phyloP scores from a whole-genome alignment of 1,140 invertebrate species.

The Amyelois transitella region DNA sequence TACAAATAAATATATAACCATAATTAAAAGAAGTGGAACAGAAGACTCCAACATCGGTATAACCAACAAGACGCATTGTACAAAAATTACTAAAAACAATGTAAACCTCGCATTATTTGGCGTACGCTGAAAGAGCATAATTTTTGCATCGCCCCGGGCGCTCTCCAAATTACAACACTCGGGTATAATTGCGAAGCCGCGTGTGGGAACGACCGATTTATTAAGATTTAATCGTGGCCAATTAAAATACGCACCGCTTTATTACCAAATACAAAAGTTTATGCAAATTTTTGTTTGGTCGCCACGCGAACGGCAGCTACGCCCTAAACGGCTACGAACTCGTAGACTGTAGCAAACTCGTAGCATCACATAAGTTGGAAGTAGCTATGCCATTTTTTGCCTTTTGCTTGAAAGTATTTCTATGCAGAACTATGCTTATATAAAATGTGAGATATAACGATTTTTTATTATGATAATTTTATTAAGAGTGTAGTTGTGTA shows the following conservation, averaged over 20 bases:
- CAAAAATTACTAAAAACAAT: no score
- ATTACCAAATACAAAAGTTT: slow-evolving; percentile 44
- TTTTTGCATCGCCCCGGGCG: slow-evolving; percentile 49
- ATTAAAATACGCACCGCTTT: slow-evolving; percentile 60
- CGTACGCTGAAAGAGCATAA: slow-evolving; percentile 50
- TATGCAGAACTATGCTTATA: no score
- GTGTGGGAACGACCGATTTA: slow-evolving; percentile 59
- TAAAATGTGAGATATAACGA: no score
- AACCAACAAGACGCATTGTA: neutral
- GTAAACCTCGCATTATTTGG: slow-evolving; percentile 12
- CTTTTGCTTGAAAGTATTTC: no score
- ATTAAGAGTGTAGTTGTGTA: no score
- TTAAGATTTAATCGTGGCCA: slow-evolving; percentile 63
- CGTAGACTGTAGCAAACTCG: neutral
- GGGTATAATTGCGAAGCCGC: slow-evolving; percentile 53
- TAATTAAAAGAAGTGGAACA: no score
- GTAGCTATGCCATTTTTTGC: no score
- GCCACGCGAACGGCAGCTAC: slow-evolving; percentile 17
- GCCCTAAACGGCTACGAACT: slow-evolving; percentile 7
- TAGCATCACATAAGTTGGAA: neutral
- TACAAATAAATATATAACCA: no score
- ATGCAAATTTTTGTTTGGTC: slow-evolving; percentile 29
- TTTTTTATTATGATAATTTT: no score
- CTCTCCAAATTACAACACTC: slow-evolving; percentile 57
- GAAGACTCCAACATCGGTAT: no score